Percentiles rank a stretch among this genome's conserved stretches.
phyloP scores from a whole-genome alignment of 2,113 vertebrate species.

The Plecturocebus donacophilus region DNA sequence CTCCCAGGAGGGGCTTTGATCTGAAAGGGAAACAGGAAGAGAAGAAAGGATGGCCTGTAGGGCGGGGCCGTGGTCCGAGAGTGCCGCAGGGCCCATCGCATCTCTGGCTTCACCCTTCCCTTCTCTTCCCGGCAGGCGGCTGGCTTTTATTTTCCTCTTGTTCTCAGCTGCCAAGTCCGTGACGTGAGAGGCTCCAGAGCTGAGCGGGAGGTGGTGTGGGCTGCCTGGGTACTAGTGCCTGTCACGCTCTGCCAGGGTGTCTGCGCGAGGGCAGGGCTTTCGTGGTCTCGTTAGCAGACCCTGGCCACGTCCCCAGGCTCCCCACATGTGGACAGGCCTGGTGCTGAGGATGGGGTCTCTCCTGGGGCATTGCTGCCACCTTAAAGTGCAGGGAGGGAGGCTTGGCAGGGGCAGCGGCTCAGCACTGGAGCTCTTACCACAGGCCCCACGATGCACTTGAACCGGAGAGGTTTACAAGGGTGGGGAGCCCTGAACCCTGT shows the following conservation, averaged over 20 bases:
- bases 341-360: background rate
- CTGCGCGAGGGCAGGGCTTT: background rate
- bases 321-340: background rate
- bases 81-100: background rate
- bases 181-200: conserved; percentile 33
- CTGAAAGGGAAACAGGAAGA: background rate
- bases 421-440: background rate
- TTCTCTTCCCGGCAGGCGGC: background rate
- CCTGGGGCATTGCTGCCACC: background rate
- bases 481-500: background rate
- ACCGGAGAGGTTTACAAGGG: background rate
- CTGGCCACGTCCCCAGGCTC: background rate
- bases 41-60: background rate
- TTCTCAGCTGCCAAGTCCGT: background rate
- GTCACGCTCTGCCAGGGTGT: background rate
- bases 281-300: background rate
- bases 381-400: background rate
- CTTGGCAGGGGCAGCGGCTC: too few species aligned
- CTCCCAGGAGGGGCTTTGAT: background rate
- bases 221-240: background rate
- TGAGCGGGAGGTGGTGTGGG: background rate
- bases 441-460: too few species aligned
- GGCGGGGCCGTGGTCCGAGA: fast-evolving
- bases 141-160: background rate
- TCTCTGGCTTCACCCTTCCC: background rate